Percentiles rank a stretch among this genome's conserved stretches.
These are phyloP conservation scores for Polyodon spathula DNA, from an alignment of 2,113 vertebrate genomes.

Conservation along the genomic window DNA sequence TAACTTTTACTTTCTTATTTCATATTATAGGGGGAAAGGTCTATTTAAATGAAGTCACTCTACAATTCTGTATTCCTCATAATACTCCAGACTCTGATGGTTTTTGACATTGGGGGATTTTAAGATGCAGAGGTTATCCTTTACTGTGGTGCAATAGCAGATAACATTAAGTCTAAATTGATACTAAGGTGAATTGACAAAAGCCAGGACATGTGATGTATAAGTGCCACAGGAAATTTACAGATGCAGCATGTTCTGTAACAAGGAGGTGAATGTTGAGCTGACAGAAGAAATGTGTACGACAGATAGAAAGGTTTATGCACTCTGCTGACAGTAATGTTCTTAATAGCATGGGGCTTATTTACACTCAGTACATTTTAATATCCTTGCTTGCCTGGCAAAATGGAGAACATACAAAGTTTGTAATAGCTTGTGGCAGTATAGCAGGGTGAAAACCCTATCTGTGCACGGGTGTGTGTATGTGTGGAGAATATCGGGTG, in stretches of 20 bases:
- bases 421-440: no score
- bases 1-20: no score
- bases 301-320: background rate
- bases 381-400: slow-evolving; percentile 2
- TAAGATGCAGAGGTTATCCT: no score
- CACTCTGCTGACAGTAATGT: background rate
- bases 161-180: background rate
- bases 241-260: slow-evolving; percentile 1
- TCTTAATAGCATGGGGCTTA: background rate
- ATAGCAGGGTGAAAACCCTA: no score
- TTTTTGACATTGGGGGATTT: no score
- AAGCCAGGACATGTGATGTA: background rate
- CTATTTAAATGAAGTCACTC: no score
- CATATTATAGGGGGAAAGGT: no score
- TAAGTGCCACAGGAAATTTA: background rate
- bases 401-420: background rate
- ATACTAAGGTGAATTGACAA: slow-evolving; percentile 1
- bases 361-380: slow-evolving; percentile 5
- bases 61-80: no score
- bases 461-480: no score
- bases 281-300: slow-evolving; percentile 5
- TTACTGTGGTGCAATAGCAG: no score
- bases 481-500: no score
- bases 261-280: background rate
- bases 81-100: no score